Evolutionary conservation across 2,888 invertebrate species (phyloP).

Genomic region (Acleris emargana): DNA sequence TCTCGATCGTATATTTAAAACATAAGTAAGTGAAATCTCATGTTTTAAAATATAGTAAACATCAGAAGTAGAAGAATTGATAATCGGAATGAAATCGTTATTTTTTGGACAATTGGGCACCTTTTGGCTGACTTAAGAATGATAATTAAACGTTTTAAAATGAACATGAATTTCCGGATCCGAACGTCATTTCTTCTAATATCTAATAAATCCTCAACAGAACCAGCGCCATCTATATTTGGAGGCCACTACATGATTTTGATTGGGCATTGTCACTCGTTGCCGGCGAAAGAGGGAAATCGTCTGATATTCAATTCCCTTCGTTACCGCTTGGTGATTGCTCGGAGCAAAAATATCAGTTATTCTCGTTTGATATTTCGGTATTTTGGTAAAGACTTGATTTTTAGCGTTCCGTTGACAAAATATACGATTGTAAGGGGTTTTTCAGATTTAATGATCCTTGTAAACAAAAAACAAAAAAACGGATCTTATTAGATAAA

Average conservation of each 20-base stretch:
- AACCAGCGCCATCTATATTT: neutral
- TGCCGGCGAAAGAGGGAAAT: neutral
- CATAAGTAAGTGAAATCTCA: too few relatives aligned
- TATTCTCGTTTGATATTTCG: neutral
- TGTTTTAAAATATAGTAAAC: too few relatives aligned
- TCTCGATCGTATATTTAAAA: too few relatives aligned
- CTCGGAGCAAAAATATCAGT: conserved; percentile 1
- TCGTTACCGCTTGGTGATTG: conserved; percentile 2
- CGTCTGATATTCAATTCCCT: neutral
- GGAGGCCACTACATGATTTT: neutral
- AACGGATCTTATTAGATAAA: too few relatives aligned
- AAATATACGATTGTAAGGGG: too few relatives aligned
- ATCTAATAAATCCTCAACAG: too few relatives aligned
- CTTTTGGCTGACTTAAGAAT: too few relatives aligned
- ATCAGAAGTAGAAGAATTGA: too few relatives aligned
- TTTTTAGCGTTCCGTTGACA: neutral
- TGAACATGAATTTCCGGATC: neutral
- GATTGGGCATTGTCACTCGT: conserved; percentile 9
- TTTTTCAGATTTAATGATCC: too few relatives aligned
- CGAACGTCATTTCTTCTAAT: neutral
- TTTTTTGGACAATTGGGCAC: too few relatives aligned
- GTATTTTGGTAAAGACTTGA: neutral
- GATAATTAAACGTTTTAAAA: neutral
- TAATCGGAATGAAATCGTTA: too few relatives aligned
- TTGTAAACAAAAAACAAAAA: too few relatives aligned